Evolutionary conservation across 1,140 invertebrate species (phyloP), one percentile per base, ranked within the genome.

Genomic region (Papilio aristodemus): DNA sequence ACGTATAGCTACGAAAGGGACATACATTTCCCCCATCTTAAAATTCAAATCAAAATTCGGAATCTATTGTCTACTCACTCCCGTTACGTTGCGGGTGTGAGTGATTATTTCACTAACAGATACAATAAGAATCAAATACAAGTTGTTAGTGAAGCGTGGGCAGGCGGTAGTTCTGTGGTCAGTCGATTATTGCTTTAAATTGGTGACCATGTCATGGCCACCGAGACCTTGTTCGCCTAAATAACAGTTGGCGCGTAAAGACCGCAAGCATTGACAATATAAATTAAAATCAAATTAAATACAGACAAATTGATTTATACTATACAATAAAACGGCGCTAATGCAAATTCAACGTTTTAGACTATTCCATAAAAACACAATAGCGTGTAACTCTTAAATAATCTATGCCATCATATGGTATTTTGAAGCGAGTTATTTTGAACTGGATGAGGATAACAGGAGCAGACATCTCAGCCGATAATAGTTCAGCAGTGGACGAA

Each of bases 181-280:
- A 37, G 25, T 57, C 57, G 54, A 8, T n/a, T 54, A 38, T 69
- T 63, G 68, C 39, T 63, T 69, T 57, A 50, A 69, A 69, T 69
- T 69, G 43, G 13, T n/a, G 62, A 41, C 17, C 11, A 43, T 57
- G 59, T 38, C 59, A 57, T 14, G 59, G 17, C 32, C 58, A 17
- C 14, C 17, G 36, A 6, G 41, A 69, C 68, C 68, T 69, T 63
- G 59, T n/a, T n/a, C 14, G 22, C 13, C 32, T 36, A 25, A 32
- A 37, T 60, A 36, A 13, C 58, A 19, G 58, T 7, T 37, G 58
- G 32, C 14, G 58, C 32, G 58, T 37, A 60, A 59, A 59, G 73
- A 72, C 59, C 68, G 70, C 68, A 70, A 58, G 38, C 54, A 69
- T 59, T 59, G 66, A 25, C 25, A 19, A 36, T 59, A 41, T 67